These are phyloP conservation scores for Tetragonula carbonaria DNA, from an alignment of 2,888 invertebrate species.

Conservation along the genomic window DNA sequence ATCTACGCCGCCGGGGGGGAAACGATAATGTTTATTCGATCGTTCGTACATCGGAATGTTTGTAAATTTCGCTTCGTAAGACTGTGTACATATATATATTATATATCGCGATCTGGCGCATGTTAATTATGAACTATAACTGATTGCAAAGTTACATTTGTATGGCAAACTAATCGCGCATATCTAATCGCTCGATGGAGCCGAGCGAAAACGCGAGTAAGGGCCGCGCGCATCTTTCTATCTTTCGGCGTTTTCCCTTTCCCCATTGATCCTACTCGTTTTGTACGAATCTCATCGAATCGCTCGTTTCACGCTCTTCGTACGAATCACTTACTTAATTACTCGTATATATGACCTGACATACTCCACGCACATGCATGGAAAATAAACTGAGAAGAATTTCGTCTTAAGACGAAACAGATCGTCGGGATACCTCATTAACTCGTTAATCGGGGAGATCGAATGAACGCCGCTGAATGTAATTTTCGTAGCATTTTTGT, in stretches of 20 bases:
- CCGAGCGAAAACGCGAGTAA: constrained; percentile 24
- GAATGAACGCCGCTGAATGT: not conserved
- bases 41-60: constrained; percentile 81
- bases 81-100: constrained; percentile 84
- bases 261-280: constrained; percentile 4
- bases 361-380: not conserved
- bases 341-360: not conserved
- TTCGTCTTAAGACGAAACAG: not conserved
- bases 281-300: constrained; percentile 10
- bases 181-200: constrained; percentile 37
- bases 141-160: constrained; percentile 52
- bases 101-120: constrained; percentile 75
- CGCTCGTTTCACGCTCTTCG: not conserved
- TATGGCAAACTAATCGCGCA: constrained; percentile 42
- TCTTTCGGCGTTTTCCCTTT: constrained; percentile 20
- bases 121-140: constrained; percentile 64
- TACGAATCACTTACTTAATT: not conserved
- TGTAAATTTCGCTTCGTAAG: constrained; percentile 85
- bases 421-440: not conserved
- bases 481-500: too few species aligned
- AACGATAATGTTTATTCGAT: constrained; percentile 75
- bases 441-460: not conserved
- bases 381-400: not conserved
- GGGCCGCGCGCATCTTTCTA: constrained; percentile 20
- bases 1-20: constrained; percentile 47